Evolutionary conservation across 1,140 invertebrate genomes (phyloP).

Genomic region (Calephelis virginiensis): DNA sequence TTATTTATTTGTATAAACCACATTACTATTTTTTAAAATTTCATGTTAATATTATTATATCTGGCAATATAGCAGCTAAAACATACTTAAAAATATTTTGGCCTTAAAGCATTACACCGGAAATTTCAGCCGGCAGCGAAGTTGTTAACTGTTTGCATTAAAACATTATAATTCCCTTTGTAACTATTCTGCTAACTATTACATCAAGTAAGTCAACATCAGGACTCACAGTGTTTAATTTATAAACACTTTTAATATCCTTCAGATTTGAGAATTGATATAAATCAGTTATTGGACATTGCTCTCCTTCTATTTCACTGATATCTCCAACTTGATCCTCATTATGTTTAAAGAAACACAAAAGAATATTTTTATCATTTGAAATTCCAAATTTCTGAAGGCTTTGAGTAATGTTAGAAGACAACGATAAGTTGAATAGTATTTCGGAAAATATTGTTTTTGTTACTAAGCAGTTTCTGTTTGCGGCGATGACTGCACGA

Average conservation of each 20-base stretch:
- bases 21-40: too few species aligned
- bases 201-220: conserved; percentile 76
- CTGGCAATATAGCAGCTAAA: too few species aligned
- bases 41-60: too few species aligned
- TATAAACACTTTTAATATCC: conserved; percentile 79
- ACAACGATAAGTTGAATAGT: conserved; percentile 83
- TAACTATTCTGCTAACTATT: conserved; percentile 81
- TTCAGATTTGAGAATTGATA: conserved; percentile 64
- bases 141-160: not conserved
- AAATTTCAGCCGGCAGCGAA: too few species aligned
- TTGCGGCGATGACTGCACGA: conserved; percentile 80
- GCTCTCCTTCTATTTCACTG: conserved; percentile 74
- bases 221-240: conserved; percentile 76
- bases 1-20: too few species aligned
- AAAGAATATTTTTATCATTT: conserved; percentile 79
- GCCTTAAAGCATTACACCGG: too few species aligned
- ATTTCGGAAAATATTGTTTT: conserved; percentile 83
- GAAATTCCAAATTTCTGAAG: conserved; percentile 82
- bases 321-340: conserved; percentile 61
- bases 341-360: conserved; percentile 76
- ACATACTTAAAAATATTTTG: too few species aligned
- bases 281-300: conserved; percentile 67
- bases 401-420: conserved; percentile 84
- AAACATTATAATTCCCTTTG: conserved; percentile 25
- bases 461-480: conserved; percentile 78